Percentiles rank a stretch among this genome's conserved stretches.
phyloP scores from a whole-genome alignment of 1,140 invertebrate species.

The Zaprionus nigranus region DNA sequence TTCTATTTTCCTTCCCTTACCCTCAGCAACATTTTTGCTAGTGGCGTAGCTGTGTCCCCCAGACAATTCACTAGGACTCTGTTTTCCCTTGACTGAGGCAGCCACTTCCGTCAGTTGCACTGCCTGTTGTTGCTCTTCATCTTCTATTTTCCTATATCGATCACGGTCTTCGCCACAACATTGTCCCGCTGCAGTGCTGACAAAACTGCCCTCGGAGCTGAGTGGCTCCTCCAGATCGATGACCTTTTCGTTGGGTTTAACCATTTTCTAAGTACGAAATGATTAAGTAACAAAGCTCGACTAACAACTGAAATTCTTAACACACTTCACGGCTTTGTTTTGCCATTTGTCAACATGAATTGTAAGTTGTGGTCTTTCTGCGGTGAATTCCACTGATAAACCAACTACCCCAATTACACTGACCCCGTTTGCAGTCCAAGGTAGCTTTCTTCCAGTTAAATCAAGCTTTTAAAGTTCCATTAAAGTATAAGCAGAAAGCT shows the following conservation, averaged over 20 bases:
- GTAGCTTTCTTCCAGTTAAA: too few relatives aligned
- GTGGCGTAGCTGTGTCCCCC: conserved; percentile 61
- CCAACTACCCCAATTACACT: conserved; percentile 45
- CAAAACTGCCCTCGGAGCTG: conserved; percentile 53
- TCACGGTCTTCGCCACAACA: conserved; percentile 38
- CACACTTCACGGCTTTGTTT: conserved; percentile 19
- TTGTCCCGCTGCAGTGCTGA: conserved; percentile 43
- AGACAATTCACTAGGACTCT: conserved; percentile 47
- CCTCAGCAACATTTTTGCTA: conserved; percentile 75
- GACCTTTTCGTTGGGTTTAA: conserved; percentile 30
- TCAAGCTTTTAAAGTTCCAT: too few relatives aligned
- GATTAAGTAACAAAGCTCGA: conserved; percentile 18
- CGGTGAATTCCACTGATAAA: conserved; percentile 55
- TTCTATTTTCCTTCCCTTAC: conserved; percentile 17
- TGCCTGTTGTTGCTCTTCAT: background rate
- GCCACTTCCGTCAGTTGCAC: background rate
- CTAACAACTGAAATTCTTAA: conserved; percentile 16
- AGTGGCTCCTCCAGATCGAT: conserved; percentile 48
- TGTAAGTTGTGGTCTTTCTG: conserved; percentile 47
- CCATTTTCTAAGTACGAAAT: conserved; percentile 35
- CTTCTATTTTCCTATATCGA: background rate
- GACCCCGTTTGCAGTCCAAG: conserved; percentile 40
- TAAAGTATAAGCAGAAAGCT: too few relatives aligned
- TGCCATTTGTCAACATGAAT: conserved; percentile 50
- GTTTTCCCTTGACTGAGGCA: conserved; percentile 15